A percentile compares a stretch with the other conserved stretches of the same genome.
These are phyloP conservation scores for Drosophila anceps DNA, from an alignment of 2,888 invertebrate genomes.

Conservation along the genomic window DNA sequence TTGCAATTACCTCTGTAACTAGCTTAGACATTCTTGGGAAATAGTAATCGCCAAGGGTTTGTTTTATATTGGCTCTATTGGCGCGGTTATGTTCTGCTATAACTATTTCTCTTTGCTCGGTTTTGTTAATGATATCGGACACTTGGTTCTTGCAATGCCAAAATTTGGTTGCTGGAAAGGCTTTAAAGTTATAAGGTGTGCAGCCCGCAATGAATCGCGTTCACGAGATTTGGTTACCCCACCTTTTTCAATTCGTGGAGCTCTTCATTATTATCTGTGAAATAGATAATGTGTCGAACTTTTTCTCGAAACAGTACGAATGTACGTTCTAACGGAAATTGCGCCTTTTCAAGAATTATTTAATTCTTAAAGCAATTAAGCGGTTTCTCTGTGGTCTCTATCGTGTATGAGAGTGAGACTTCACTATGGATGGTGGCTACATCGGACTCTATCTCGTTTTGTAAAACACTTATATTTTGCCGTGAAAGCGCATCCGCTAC, in stretches of 20 bases:
- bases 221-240: neutral
- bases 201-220: neutral
- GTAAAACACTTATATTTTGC: neutral
- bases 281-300: neutral
- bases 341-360: neutral
- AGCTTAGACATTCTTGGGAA: too few species aligned
- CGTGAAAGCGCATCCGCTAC: neutral
- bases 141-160: neutral
- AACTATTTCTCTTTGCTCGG: slow-evolving; percentile 5
- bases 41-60: too few species aligned
- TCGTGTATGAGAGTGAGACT: neutral
- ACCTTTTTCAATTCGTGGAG: neutral
- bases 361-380: neutral
- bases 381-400: neutral
- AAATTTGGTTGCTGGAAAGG: slow-evolving; percentile 1
- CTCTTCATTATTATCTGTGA: neutral
- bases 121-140: neutral
- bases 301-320: neutral
- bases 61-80: neutral
- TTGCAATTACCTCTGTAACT: too few species aligned
- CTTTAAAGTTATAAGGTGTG: neutral
- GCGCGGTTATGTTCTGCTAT: neutral
- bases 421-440: neutral
- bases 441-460: neutral
- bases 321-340: neutral